Percentiles rank a stretch among this genome's conserved stretches.
These are phyloP conservation scores for Lomographa bimaculata DNA, from an alignment of 2,888 invertebrate genomes.

Conservation along the genomic window DNA sequence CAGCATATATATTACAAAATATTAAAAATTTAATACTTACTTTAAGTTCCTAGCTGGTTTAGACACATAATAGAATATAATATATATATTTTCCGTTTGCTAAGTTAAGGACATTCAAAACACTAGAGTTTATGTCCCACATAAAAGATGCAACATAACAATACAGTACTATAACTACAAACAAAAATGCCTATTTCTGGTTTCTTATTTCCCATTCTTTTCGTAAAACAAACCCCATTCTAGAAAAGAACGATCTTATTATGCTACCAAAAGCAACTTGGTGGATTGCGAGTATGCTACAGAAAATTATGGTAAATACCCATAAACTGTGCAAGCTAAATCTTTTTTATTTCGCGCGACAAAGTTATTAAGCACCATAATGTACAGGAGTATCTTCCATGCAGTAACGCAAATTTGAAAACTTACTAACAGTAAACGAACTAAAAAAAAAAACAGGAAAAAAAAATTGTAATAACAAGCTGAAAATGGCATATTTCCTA, in stretches of 20 bases:
- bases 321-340: constrained; percentile 33
- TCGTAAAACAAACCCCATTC: constrained; percentile 22
- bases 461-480: no score
- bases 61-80: no score
- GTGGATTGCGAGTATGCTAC: constrained; percentile 27
- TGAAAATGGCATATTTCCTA: no score
- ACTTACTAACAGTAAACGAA: constrained; percentile 9
- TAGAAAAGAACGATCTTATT: constrained; percentile 34
- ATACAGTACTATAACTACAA: no score
- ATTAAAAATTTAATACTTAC: no score
- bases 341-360: constrained; percentile 24
- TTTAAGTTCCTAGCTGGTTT: no score
- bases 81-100: no score
- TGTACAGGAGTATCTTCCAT: constrained; percentile 18
- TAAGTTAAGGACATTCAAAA: no score
- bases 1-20: no score
- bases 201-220: background rate
- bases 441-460: background rate
- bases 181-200: no score
- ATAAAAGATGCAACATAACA: no score
- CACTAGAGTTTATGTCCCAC: no score
- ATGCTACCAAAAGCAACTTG: constrained; percentile 35
- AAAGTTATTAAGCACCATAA: constrained; percentile 24
- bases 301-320: constrained; percentile 41
- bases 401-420: constrained; percentile 8